These are phyloP conservation scores for Latrodectus geometricus DNA, from an alignment of 1,140 invertebrate genomes.

Conservation along the genomic window DNA sequence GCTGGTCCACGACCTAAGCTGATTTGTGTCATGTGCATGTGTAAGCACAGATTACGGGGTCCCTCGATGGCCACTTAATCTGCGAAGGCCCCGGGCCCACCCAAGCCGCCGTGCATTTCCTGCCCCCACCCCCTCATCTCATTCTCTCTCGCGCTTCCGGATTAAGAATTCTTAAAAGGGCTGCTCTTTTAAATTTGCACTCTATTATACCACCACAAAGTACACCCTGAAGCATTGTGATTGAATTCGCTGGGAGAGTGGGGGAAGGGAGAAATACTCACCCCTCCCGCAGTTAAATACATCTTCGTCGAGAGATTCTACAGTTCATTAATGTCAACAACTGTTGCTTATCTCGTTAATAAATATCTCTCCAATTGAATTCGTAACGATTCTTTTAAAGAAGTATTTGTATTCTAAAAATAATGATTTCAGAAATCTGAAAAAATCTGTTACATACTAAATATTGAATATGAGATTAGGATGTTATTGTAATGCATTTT, in stretches of 20 bases:
- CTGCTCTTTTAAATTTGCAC: constrained; percentile 44
- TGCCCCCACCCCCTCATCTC: not conserved
- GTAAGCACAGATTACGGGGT: constrained; percentile 58
- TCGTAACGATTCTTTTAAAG: no score
- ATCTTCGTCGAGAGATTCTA: no score
- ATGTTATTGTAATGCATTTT: no score
- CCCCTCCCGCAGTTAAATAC: no score
- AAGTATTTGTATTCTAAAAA: no score
- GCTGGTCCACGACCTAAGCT: constrained; percentile 33
- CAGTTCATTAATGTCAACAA: no score
- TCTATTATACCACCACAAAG: constrained; percentile 6
- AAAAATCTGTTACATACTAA: no score
- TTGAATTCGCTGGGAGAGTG: not conserved
- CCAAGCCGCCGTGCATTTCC: not conserved
- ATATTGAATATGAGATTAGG: no score
- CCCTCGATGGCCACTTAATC: constrained; percentile 57
- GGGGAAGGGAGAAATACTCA: no score
- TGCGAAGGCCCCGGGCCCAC: constrained; percentile 28
- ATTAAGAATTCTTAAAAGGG: constrained; percentile 9
- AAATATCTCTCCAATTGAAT: no score
- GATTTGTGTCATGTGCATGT: constrained; percentile 62
- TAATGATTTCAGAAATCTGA: no score
- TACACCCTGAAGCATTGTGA: not conserved
- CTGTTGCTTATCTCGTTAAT: no score
- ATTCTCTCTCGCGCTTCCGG: constrained; percentile 13